Conservation (phyloP, 30 jellyfish, hydroid and myxozoan species). For the Turritopsis rubra region DNA sequence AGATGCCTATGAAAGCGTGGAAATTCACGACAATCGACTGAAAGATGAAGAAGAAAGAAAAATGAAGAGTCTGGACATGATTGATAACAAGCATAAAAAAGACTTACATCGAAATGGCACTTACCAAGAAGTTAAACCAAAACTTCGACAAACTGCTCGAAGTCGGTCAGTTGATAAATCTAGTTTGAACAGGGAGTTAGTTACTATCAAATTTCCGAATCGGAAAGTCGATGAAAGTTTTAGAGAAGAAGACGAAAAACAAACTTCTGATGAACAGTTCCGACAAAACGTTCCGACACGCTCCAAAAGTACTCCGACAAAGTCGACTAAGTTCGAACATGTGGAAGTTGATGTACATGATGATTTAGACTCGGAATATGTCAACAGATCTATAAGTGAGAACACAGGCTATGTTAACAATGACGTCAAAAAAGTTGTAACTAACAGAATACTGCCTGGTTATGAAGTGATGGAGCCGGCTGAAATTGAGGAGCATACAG, state of each 20-base stretch:
- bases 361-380: neutral
- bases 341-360: neutral
- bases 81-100: neutral
- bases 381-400: neutral
- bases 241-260: neutral
- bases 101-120: neutral
- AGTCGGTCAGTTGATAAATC: neutral
- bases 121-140: neutral
- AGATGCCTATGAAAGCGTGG: neutral
- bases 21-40: neutral
- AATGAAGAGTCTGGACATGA: neutral
- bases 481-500: neutral
- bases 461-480: neutral
- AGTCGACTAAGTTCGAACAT: neutral
- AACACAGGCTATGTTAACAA: neutral
- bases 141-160: slow-evolving; percentile 4
- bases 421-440: neutral
- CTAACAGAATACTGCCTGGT: neutral
- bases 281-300: neutral
- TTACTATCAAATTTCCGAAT: neutral
- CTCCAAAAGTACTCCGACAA: slow-evolving; percentile 7
- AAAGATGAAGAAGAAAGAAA: neutral
- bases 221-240: neutral
- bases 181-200: neutral
- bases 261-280: neutral